Evolutionary conservation across 2,797 vertebrate species (phyloP).

Genomic region (Hirundo rustica): DNA sequence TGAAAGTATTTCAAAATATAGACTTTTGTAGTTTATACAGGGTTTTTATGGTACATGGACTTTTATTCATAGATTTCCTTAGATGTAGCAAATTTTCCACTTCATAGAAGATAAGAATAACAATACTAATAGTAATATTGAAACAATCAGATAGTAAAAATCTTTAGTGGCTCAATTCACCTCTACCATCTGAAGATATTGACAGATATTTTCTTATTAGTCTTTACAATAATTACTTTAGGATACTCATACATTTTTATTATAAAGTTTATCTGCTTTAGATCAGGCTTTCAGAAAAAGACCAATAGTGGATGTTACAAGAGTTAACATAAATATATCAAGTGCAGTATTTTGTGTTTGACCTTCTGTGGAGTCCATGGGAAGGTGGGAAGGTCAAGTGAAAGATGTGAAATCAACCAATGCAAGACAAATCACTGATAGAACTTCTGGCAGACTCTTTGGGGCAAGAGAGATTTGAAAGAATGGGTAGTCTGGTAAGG

Average conservation of each 20-base stretch:
- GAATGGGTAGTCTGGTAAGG: not conserved
- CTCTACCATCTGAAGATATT: not conserved
- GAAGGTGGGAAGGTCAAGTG: not conserved
- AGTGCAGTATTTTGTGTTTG: not conserved
- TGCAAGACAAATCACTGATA: not conserved
- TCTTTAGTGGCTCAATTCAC: not conserved
- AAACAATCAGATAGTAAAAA: not conserved
- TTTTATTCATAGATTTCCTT: not conserved
- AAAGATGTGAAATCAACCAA: not conserved
- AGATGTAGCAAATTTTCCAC: not conserved
- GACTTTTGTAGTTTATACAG: not conserved
- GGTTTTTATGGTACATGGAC: not conserved
- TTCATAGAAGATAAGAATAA: not conserved
- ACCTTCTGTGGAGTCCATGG: not conserved
- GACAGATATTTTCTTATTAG: not conserved
- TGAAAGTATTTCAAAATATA: not conserved
- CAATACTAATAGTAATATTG: not conserved
- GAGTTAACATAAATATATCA: not conserved
- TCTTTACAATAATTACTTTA: not conserved
- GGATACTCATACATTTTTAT: not conserved
- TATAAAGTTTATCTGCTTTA: not conserved
- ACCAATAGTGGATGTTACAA: not conserved
- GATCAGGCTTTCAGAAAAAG: not conserved
- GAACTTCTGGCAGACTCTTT: not conserved
- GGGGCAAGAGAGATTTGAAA: not conserved